phyloP scores from a whole-genome alignment of 92 coral and sea anemone species.

The Porites divaricata region DNA sequence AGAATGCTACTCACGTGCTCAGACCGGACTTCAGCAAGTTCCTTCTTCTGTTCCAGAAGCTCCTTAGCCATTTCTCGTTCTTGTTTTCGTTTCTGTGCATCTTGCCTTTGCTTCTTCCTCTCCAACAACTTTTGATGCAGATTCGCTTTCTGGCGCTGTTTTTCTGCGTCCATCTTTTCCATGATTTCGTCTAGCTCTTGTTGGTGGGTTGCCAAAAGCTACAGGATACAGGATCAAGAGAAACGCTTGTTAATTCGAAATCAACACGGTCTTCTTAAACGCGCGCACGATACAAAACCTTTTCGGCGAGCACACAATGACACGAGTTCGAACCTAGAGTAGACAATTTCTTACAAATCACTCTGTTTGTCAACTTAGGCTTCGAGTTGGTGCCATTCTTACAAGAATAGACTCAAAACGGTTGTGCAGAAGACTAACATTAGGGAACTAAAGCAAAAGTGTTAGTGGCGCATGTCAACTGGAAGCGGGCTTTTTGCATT shows the following conservation, averaged over 20 bases:
- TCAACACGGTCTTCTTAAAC: too few relatives aligned
- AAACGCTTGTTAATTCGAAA: background rate
- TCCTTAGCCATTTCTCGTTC: slow-evolving; percentile 97
- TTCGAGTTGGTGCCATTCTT: too few relatives aligned
- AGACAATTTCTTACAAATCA: too few relatives aligned
- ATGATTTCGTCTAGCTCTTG: slow-evolving; percentile 94
- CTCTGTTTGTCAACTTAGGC: too few relatives aligned
- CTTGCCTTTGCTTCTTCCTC: slow-evolving; percentile 83
- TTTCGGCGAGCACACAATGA: too few relatives aligned
- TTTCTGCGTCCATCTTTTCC: slow-evolving; percentile 96
- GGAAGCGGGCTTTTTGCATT: too few relatives aligned
- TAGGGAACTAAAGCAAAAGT: too few relatives aligned
- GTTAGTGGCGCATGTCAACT: too few relatives aligned
- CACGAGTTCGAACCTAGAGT: too few relatives aligned
- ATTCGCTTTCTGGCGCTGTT: slow-evolving; percentile 85
- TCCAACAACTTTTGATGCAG: slow-evolving; percentile 89
- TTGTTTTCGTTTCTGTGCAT: slow-evolving; percentile 88
- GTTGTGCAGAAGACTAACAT: too few relatives aligned
- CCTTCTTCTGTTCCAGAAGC: slow-evolving; percentile 94
- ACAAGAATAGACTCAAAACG: too few relatives aligned
- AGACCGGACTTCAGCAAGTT: slow-evolving; percentile 88
- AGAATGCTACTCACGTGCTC: slow-evolving; percentile 73
- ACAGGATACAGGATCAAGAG: background rate
- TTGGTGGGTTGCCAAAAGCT: slow-evolving; percentile 92
- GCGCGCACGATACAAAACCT: too few relatives aligned